phyloP scores from a whole-genome alignment of 2,797 vertebrate species.

The Harpagifer antarcticus region DNA sequence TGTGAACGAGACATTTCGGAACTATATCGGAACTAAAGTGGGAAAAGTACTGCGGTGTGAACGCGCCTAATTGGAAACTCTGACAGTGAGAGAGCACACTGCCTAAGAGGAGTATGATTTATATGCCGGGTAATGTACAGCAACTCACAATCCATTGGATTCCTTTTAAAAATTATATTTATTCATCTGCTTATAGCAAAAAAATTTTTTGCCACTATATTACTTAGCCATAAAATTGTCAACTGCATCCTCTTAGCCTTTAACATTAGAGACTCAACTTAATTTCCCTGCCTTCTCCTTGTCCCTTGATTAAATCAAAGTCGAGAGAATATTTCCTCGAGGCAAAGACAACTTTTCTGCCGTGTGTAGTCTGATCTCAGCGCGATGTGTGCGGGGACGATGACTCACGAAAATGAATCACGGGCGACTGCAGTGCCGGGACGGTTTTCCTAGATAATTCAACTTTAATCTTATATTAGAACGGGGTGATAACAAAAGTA shows the following conservation, averaged over 20 bases:
- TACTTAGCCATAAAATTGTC: constrained; percentile 56
- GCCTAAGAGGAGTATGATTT: constrained; percentile 37
- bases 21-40: too few relatives aligned
- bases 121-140: constrained; percentile 36
- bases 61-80: constrained; percentile 23
- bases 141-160: constrained; percentile 50
- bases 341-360: constrained; percentile 62
- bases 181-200: constrained; percentile 51
- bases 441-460: constrained; percentile 61
- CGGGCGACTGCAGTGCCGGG: constrained; percentile 12
- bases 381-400: constrained; percentile 33
- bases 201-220: constrained; percentile 39
- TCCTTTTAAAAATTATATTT: constrained; percentile 37
- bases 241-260: constrained; percentile 55
- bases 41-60: too few relatives aligned
- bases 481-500: constrained; percentile 59
- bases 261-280: constrained; percentile 59
- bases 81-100: constrained; percentile 20
- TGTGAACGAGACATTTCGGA: too few relatives aligned
- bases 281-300: constrained; percentile 55
- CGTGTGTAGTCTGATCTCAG: constrained; percentile 56
- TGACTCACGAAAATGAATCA: constrained; percentile 75
- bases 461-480: constrained; percentile 69
- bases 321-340: constrained; percentile 62
- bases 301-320: constrained; percentile 69